These are phyloP conservation scores for Chionis minor DNA, from an alignment of 2,113 vertebrate species.

Conservation along the genomic window DNA sequence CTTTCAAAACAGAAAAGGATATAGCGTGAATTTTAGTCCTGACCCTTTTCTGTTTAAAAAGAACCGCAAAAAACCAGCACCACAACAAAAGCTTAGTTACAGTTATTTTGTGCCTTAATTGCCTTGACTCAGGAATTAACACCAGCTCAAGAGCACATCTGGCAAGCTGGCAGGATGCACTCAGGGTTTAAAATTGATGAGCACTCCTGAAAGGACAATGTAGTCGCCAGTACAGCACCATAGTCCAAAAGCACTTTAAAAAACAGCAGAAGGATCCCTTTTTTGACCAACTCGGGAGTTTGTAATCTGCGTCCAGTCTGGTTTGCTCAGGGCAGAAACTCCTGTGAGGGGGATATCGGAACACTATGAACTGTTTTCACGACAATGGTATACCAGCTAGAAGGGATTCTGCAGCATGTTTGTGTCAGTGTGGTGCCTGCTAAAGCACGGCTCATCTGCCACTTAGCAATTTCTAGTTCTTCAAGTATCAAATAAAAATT, in stretches of 20 bases:
- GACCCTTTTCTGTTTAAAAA: neutral
- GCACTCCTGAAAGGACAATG: neutral
- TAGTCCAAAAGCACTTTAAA: neutral
- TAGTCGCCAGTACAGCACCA: fast-evolving
- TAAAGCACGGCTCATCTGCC: neutral
- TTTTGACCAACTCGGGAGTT: neutral
- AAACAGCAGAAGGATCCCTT: neutral
- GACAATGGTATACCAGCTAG: neutral
- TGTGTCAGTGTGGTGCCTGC: neutral
- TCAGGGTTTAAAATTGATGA: neutral
- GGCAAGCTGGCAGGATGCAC: neutral
- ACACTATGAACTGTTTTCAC: neutral
- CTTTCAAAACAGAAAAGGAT: neutral
- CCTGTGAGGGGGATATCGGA: neutral
- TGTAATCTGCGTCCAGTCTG: neutral
- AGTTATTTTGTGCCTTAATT: constrained; percentile 27
- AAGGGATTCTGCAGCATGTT: neutral
- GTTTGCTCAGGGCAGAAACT: neutral
- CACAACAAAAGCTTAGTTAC: neutral
- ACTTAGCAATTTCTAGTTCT: neutral
- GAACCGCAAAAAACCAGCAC: neutral
- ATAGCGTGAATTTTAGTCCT: neutral
- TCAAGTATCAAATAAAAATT: neutral
- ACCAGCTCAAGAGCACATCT: neutral
- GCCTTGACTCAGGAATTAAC: neutral